Evolutionary conservation across 1,140 invertebrate species (phyloP).

Genomic region (Tetranychus cinnabarinus): DNA sequence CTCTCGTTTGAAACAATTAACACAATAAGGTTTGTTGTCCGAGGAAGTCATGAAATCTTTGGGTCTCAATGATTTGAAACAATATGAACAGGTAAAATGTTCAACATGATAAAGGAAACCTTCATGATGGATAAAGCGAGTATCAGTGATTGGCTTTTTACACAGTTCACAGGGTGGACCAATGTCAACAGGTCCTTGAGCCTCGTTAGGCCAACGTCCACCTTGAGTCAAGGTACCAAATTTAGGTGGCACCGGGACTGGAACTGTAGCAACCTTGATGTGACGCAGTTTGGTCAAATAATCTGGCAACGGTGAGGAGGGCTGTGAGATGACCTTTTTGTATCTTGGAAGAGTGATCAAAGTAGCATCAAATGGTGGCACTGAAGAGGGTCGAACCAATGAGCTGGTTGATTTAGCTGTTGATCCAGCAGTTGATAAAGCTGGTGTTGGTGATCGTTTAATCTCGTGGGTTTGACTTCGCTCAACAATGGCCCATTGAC

Average conservation of each 20-base stretch:
- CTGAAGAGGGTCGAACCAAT: neutral
- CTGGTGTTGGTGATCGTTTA: neutral
- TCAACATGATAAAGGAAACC: slow-evolving; percentile 4
- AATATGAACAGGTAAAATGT: slow-evolving; percentile 5
- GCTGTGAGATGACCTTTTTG: neutral
- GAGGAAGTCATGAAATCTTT: slow-evolving; percentile 1
- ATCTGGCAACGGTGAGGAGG: neutral
- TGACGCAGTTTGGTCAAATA: neutral
- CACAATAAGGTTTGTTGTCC: slow-evolving; percentile 5
- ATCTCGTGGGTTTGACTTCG: neutral
- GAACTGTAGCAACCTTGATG: neutral
- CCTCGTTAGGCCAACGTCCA: neutral
- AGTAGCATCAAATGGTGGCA: neutral
- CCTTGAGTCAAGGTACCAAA: slow-evolving; percentile 1
- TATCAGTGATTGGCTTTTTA: slow-evolving; percentile 5
- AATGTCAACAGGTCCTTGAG: neutral
- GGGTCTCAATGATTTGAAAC: slow-evolving; percentile 1
- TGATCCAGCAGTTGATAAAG: neutral
- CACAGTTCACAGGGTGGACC: slow-evolving; percentile 5
- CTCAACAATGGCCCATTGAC: neutral
- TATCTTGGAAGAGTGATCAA: neutral
- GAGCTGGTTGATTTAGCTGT: too few relatives aligned
- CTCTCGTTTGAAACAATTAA: slow-evolving; percentile 1
- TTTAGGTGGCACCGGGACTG: neutral
- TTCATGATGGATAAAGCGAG: neutral